Evolutionary conservation across 1,140 invertebrate genomes (phyloP), one percentile per base, ranked within the genome.

Genomic region (Agraylea sexmaculata): DNA sequence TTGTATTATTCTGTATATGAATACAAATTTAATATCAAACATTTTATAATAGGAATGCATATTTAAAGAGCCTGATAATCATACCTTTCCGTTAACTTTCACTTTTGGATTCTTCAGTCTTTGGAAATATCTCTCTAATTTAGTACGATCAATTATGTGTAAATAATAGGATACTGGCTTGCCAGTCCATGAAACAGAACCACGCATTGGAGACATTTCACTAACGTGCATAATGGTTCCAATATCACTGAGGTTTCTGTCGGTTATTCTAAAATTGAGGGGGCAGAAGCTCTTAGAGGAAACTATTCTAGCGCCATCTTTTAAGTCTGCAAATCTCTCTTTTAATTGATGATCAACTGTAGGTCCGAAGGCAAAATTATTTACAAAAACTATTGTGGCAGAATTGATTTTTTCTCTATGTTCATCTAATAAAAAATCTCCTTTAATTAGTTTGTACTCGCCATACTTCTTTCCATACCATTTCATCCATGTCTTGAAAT

Each of bases 221-320:
- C 85, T 87, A 6, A 98, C 91, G 58, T 95, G 88, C 88, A 98
- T 95, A 54, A 98, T 98, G 27, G 92, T 94, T 39, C 92, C 93
- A 58, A 97, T 96, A 71, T 98, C 93, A 76, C 74, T 68, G 48
- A 77, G 61, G 52, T 78, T 79, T 56, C 71, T 66, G 67, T 96
- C 92, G 8, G 92, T 95, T 54, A 97, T 96, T 50, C 93, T 75
- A 72, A 97, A 97, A 67, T 97, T 97, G 17, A 95, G 69, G 3
- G 92, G 91, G 68, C 93, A 97, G 68, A 97, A 98, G 45, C 90
- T 90, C 64, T 95, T 96, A 10, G 93, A 97, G n/a, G 94, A 98
- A 13, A 98, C 90, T 47, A 98, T 94, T 53, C 87, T 77, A 11
- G 93, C 90, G 45, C 88, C 88, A 66, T 98, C 93, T 53, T 87